These are phyloP conservation scores for Polydrusus cervinus DNA, from an alignment of 2,888 invertebrate genomes.

Conservation along the genomic window DNA sequence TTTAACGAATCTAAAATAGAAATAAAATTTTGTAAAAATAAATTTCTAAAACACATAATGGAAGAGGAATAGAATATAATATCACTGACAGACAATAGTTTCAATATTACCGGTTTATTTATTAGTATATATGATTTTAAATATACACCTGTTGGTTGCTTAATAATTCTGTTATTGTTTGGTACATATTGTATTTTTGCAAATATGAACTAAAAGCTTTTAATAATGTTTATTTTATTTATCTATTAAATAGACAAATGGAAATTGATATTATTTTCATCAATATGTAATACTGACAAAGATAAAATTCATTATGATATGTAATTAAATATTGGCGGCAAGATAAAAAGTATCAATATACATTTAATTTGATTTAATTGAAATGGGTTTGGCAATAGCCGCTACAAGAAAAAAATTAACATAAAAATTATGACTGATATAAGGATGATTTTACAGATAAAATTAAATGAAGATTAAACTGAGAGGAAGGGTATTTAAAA, in stretches of 20 bases:
- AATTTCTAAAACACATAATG: too few relatives aligned
- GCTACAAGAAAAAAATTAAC: too few relatives aligned
- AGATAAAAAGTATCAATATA: background rate
- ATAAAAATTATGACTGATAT: too few relatives aligned
- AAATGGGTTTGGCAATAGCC: background rate
- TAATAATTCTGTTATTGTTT: constrained; percentile 38
- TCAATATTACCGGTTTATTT: background rate
- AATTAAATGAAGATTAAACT: too few relatives aligned
- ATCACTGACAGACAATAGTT: too few relatives aligned
- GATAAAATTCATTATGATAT: constrained; percentile 14
- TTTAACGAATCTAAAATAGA: too few relatives aligned
- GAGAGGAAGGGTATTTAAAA: too few relatives aligned
- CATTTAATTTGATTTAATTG: background rate
- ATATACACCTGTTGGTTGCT: constrained; percentile 37
- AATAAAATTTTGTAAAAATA: too few relatives aligned
- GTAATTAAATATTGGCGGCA: constrained; percentile 14
- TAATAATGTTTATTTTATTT: constrained; percentile 42
- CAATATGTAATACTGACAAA: constrained; percentile 23
- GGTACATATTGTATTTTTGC: constrained; percentile 30
- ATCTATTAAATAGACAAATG: constrained; percentile 42
- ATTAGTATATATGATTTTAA: background rate
- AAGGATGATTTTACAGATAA: too few relatives aligned
- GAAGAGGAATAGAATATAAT: too few relatives aligned
- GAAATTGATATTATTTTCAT: constrained; percentile 44
- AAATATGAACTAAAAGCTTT: constrained; percentile 36